A percentile compares a stretch with the other conserved stretches of the same genome.
These are phyloP conservation scores for Polyommatus icarus DNA, from an alignment of 2,888 invertebrate genomes.

Conservation along the genomic window DNA sequence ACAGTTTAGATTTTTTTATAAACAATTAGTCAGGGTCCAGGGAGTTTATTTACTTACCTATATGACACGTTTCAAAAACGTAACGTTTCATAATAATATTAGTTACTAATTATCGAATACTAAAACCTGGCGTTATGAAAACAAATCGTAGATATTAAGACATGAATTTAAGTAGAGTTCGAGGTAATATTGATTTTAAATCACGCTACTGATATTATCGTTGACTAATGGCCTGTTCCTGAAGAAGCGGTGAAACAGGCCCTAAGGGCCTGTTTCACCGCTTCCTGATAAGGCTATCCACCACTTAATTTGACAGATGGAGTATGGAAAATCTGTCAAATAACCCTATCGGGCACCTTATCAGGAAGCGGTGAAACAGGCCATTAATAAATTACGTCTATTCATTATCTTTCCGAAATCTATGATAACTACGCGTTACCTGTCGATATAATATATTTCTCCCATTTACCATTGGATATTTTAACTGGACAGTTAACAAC, in stretches of 20 bases:
- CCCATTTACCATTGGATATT: neutral
- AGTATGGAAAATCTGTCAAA: too few species aligned
- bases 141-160: neutral
- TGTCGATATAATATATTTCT: neutral
- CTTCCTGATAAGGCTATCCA: too few species aligned
- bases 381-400: neutral
- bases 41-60: neutral
- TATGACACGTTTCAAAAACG: neutral
- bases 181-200: neutral
- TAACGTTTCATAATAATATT: neutral
- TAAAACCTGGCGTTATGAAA: neutral
- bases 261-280: too few species aligned
- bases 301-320: too few species aligned
- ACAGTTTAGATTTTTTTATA: neutral
- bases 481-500: neutral
- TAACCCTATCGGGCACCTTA: too few species aligned
- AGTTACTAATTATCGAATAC: neutral
- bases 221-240: too few species aligned
- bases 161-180: too few species aligned
- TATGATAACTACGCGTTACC: neutral
- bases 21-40: neutral
- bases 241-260: too few species aligned
- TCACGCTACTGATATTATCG: neutral
- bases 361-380: too few species aligned
- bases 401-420: neutral